Evolutionary conservation across 2,888 invertebrate species (phyloP), one percentile per base, ranked within the genome.

Genomic region (Elaeidobius kamerunicus): DNA sequence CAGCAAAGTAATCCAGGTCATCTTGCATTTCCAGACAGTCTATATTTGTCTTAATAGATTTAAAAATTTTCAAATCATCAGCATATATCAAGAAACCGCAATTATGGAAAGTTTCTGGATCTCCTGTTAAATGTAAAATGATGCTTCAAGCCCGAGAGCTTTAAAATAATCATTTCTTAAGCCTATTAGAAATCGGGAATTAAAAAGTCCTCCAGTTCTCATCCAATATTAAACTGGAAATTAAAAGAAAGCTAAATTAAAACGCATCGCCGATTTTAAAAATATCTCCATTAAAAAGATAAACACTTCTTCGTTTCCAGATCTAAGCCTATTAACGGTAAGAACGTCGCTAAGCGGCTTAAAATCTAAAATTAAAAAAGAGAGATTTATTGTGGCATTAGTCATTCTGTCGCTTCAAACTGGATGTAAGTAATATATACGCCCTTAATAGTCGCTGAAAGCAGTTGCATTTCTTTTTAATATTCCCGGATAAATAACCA

Each of bases 401-500:
- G 42, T 55, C 55, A 55, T 55, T 36, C 46, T 51, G 55, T 55
- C 55, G 51, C 47, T 55, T 55, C 55, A 55, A 55, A 51, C 55
- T 55, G 55, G 50, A 46, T 47, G 55, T 55, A 46, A 42, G 51
- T 55, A 55, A 55, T 55, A 55, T 55, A 55, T 55, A 55, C 51
- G 46, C 42, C 51, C 51, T 55, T 50, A 55, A 55, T 55, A 42
- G 55, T 43, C 55, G 55, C 43, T 50, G 50, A 53, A 42, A 55
- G 51, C 51, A 51, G 46, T 55, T 55, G 51, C 55, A 55, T 51
- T 55, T 43, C 47, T 40, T 46, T 55, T 55, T 55, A 55, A 45
- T 50, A 55, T 47, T 46, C 47, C 27, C 30, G 55, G 38, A 51
- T 51, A 55, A 55, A 49, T 55, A 55, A 51, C 50, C 41, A 35